Evolutionary conservation across 2,888 invertebrate species (phyloP).

Genomic region (Trichogramma dendrolimi): DNA sequence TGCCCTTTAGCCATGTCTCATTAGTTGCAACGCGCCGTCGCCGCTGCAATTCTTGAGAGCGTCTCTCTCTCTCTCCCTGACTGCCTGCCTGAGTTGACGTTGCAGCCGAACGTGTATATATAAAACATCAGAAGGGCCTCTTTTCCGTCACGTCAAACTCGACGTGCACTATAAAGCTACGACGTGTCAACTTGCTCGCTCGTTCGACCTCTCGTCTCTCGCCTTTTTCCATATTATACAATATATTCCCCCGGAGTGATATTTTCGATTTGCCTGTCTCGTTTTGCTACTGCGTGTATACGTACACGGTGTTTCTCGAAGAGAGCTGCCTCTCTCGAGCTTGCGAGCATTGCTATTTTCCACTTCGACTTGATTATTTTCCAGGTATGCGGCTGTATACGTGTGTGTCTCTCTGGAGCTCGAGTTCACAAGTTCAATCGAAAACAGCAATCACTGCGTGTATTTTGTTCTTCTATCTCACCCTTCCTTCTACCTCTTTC

Average conservation of each 20-base stretch:
- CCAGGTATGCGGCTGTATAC: slow-evolving; percentile 26
- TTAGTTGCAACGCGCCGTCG: slow-evolving; percentile 46
- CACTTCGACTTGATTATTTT: slow-evolving; percentile 50
- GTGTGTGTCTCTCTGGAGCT: too few species aligned
- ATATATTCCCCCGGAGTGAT: too few species aligned
- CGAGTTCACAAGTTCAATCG: slow-evolving; percentile 48
- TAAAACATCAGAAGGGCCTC: too few species aligned
- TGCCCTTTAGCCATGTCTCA: slow-evolving; percentile 54
- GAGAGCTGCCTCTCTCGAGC: too few species aligned
- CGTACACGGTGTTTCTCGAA: too few species aligned
- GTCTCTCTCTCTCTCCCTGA: slow-evolving; percentile 34
- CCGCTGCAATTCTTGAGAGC: slow-evolving; percentile 49
- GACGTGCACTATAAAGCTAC: too few species aligned
- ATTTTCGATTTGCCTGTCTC: too few species aligned
- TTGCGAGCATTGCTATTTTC: slow-evolving; percentile 15
- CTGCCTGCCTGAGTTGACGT: neutral
- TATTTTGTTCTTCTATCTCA: slow-evolving; percentile 47
- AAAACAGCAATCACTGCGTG: slow-evolving; percentile 53
- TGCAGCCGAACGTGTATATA: too few species aligned
- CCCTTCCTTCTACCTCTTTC: slow-evolving; percentile 26
- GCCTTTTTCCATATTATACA: slow-evolving; percentile 8
- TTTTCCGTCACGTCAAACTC: too few species aligned
- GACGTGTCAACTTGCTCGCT: neutral
- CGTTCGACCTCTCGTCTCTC: slow-evolving; percentile 3
- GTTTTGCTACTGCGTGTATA: too few species aligned